Evolutionary conservation across 1,140 invertebrate species (phyloP), one percentile per base, ranked within the genome.

Genomic region (Apis mellifera): DNA sequence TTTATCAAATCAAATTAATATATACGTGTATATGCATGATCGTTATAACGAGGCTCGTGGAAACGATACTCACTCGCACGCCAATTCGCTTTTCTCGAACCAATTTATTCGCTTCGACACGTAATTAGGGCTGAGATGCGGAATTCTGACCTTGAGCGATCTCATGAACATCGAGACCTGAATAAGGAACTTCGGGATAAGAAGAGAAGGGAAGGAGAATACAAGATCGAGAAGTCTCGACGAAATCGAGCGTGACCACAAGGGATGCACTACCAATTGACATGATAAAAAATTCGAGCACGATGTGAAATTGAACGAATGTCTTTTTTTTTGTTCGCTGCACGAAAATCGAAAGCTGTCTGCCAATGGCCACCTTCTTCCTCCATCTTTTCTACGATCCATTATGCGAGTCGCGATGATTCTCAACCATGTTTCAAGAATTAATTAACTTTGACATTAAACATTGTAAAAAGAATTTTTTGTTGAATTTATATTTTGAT

Each of bases 161-260:
- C 23, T 50, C 21, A 15, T 12, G 42, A n/a, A 21, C 32, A 42
- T 15, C 68, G 60, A 54, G 13, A 42, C 2, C 15, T 19, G 57
- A 73, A 23, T 68, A 52, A 42, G 15, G 42, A 50, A 71, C 84
- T 78, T 26, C n/a, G 66, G 19, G 13, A 54, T 26, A 65, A 82
- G 80, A 21, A 26, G 57, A 85, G 64, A 64, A n/a, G 11, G 72
- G 54, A 82, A 50, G 55, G 50, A 84, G 19, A 52, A 57, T 21
- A 62, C 8, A 68, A 64, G 69, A 64, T 48, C 59, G 55, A 70
- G 26, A 42, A 26, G 48, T 69, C 52, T 57, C 42, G 65, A 68
- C 60, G 83, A 84, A 84, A 84, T 84, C 83, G 73, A 82, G 83
- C 83, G 83, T 84, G 83, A 84, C 83, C 79, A 75, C 57, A 26